phyloP scores from a whole-genome alignment of 2,113 vertebrate species.

The Aspiorhynchus laticeps region DNA sequence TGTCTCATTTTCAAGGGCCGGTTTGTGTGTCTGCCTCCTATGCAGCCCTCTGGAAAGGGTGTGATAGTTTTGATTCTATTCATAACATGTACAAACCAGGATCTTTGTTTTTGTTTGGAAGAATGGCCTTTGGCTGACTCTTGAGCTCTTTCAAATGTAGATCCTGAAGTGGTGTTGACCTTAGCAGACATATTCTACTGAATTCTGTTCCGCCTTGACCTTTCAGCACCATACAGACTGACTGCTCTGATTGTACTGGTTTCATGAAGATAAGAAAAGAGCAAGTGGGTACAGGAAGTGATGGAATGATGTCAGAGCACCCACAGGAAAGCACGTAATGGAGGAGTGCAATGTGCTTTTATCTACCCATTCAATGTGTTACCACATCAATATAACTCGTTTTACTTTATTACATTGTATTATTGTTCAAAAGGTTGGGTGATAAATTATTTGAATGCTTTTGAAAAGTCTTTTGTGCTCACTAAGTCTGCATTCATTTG shows the following conservation, averaged over 20 bases:
- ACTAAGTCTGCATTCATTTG: not conserved
- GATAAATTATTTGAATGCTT: not conserved
- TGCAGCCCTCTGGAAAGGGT: slow-evolving; percentile 2
- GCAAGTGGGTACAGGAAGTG: slow-evolving; percentile 20
- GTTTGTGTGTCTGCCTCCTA: not conserved
- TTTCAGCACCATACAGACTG: slow-evolving; percentile 8
- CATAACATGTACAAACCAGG: slow-evolving; percentile 2
- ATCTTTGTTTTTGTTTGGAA: slow-evolving; percentile 29
- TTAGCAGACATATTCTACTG: slow-evolving; percentile 11
- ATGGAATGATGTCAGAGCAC: slow-evolving; percentile 31
- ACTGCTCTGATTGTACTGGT: not conserved
- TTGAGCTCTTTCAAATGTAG: slow-evolving; percentile 30
- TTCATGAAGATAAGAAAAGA: slow-evolving; percentile 34
- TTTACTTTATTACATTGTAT: not conserved
- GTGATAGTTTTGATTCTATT: slow-evolving; percentile 29
- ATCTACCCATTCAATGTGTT: slow-evolving; percentile 38
- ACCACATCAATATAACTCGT: not conserved
- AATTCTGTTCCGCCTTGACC: not conserved
- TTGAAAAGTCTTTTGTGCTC: not conserved
- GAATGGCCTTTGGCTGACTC: slow-evolving; percentile 32
- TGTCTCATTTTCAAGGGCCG: not conserved
- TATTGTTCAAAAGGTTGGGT: not conserved
- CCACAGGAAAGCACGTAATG: slow-evolving; percentile 12
- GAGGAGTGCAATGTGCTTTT: not conserved
- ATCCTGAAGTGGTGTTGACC: slow-evolving; percentile 24